These are phyloP conservation scores for Typhlichthys subterraneus DNA, from an alignment of 2,797 vertebrate species.

Conservation along the genomic window DNA sequence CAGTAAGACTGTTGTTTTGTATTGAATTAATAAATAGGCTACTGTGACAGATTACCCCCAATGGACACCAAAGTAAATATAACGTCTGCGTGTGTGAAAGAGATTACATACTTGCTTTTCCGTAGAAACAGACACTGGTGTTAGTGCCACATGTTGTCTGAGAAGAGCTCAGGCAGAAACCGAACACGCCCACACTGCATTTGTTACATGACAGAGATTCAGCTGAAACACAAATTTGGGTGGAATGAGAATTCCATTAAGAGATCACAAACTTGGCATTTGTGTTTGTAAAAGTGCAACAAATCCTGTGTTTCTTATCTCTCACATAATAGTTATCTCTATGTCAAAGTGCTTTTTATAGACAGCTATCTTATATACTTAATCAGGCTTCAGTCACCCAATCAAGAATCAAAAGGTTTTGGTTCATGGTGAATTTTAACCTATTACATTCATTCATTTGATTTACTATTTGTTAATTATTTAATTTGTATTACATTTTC, in stretches of 20 bases:
- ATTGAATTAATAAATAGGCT: not conserved
- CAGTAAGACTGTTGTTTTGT: too few relatives aligned
- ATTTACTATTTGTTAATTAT: not conserved
- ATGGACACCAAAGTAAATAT: not conserved
- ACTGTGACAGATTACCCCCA: not conserved
- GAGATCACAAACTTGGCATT: not conserved
- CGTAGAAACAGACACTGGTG: conserved; percentile 48
- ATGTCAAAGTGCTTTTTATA: too few relatives aligned
- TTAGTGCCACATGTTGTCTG: not conserved
- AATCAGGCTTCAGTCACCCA: too few relatives aligned
- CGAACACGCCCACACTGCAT: conserved; percentile 23
- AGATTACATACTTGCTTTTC: conserved; percentile 46
- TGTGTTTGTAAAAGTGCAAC: not conserved
- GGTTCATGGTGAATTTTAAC: not conserved
- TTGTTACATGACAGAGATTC: conserved; percentile 69
- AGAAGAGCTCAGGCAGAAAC: not conserved
- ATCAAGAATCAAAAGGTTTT: too few relatives aligned
- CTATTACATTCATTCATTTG: not conserved
- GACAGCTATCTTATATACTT: too few relatives aligned
- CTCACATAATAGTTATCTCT: too few relatives aligned
- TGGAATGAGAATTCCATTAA: not conserved
- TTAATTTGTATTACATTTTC: not conserved
- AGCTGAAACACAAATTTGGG: conserved; percentile 48
- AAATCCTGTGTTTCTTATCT: not conserved
- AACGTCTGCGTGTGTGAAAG: not conserved